Evolutionary conservation across 64 coral and sea anemone genomes (phyloP), one percentile per base, ranked within the genome.

Genomic region (Astreopora myriophthalma): DNA sequence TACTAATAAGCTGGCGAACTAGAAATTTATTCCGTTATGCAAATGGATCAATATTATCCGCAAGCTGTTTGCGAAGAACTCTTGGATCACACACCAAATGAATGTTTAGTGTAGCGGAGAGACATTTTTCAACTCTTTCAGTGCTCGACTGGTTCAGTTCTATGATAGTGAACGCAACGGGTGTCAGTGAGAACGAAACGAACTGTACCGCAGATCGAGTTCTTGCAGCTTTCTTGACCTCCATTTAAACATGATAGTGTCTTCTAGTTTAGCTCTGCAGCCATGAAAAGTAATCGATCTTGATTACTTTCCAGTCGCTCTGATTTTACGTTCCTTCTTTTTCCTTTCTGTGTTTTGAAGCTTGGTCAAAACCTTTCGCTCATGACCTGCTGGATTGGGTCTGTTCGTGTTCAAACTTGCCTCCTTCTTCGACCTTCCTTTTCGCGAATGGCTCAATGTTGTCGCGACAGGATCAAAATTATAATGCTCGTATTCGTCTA

Each of bases 401-500:
- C 89, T 82, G 86, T 98, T 98, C 10, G 96, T 98, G 60, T 98
- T 95, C 61, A 92, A 89, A 37, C 96, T 89, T 8, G 96, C 70
- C 64, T 98, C 93, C 36, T 49, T 92, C 61, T 98, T 98, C 5
- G 89, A 84, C 28, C 93, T 63, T 69, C 96, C 96, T 80, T 98
- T 98, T 12, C 96, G 48, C 1, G 93, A 92, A 7, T 71, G 85
- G 71, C 79, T 92, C 35, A 95, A 10, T 27, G 72, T 74, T 69
- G 85, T 62, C 22, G 38, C 62, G 13, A 8, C 75, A 25, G 40
- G 70, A 66, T 95, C 89, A 25, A 88, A 98, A 55, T 84, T 98
- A 61, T 95, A 98, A 65, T 95, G 80, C 26, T 98, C 96, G 40
- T 95, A 98, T 48, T 98, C 93, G 51, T 98, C 96, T 34, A 98